phyloP scores from a whole-genome alignment of 2,888 invertebrate species.

The Macrosiphum euphorbiae region DNA sequence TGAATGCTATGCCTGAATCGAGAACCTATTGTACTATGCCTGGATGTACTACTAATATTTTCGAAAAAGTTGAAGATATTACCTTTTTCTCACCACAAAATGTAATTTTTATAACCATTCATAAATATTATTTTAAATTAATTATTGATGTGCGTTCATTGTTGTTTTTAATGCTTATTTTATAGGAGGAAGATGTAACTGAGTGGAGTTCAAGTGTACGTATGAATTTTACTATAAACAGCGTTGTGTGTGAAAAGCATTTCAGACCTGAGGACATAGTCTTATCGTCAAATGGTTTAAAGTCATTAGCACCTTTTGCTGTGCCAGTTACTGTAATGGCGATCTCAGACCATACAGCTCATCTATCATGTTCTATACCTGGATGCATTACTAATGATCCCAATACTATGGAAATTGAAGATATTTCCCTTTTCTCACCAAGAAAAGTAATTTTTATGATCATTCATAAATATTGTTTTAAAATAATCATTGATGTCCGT shows the following conservation, averaged over 20 bases:
- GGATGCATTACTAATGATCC: not conserved
- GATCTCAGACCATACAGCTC: too few species aligned
- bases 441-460: not conserved
- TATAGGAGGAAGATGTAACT: not conserved
- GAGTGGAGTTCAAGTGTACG: too few species aligned
- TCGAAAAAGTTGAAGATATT: not conserved
- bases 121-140: not conserved
- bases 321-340: too few species aligned
- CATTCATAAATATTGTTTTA: not conserved
- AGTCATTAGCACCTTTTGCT: not conserved
- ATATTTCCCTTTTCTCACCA: not conserved
- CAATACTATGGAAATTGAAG: not conserved
- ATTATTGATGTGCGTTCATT: not conserved
- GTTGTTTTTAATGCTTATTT: slow-evolving; percentile 14
- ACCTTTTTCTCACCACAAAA: not conserved
- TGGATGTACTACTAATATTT: not conserved
- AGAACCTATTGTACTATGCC: not conserved
- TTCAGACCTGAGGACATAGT: not conserved
- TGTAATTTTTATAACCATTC: slow-evolving; percentile 1
- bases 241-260: not conserved
- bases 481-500: not conserved
- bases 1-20: too few species aligned
- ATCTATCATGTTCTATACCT: too few species aligned
- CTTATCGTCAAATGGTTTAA: not conserved
- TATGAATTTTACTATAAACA: not conserved